Evolutionary conservation across 2,113 vertebrate genomes (phyloP), one percentile per base, ranked within the genome.

Genomic region (Nipponia nippon): DNA sequence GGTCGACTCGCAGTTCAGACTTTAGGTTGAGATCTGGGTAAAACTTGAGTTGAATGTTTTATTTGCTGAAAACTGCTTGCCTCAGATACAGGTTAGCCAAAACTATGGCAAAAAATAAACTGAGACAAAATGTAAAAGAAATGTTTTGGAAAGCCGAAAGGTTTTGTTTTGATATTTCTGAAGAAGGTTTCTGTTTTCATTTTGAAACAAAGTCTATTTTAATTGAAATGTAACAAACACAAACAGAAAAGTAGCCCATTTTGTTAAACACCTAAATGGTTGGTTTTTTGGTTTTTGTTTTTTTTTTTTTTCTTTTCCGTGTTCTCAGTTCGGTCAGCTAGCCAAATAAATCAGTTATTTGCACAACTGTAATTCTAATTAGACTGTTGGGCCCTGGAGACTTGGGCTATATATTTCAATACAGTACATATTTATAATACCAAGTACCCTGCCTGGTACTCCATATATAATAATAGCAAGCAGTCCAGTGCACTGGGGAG

Each of bases 261-360:
- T 87, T 77, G 25, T 91, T 65, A 67, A 94, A 76, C 22, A 81
- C 44, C 27, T 72, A 63, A 52, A 29, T 71, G 34, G 13, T 11
- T 66, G n/a, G n/a, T n/a, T 59, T 82, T 30, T 16, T 14, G 27
- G 13, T 38, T 8, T 38, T 38, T 38, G 22, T 50, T 50, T 8
- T 29, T 1, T n/a, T 5, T 42, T 78, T 40, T 72, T 56, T 63
- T n/a, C 3, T 3, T 93, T 86, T 42, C n/a, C 1, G 0, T 70
- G 32, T 80, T 89, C 42, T 73, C 50, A 63, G 62, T 86, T 92
- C 89, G 88, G 93, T 78, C 85, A 93, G 50, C 85, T 88, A 96
- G 75, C 79, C 85, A 95, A 96, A 96, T 94, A 96, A 92, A 93
- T 96, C 71, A 89, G 76, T 90, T 94, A 92, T 95, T 92, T 96